Base-by-base conservation (phyloP, 2,888 invertebrate genomes). In the Yponomeuta evonymella region DNA sequence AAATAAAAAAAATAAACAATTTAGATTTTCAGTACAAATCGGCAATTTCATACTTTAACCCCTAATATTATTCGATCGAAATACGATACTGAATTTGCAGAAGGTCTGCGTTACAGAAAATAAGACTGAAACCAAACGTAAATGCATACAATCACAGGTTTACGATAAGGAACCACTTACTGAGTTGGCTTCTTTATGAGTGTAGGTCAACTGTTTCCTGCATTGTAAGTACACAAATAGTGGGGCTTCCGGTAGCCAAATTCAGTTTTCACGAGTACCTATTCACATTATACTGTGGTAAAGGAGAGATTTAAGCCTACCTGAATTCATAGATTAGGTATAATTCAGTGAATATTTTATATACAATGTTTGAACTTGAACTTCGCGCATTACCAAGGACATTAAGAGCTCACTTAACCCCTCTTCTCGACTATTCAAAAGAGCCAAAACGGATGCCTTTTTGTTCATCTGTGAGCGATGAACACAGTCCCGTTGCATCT, bases 401-500 rank as follows among this genome's bases (percentile, higher is more conserved):
- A 58, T 58, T 58, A 58, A 15, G 15, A 58, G 15, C 51, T 58
- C 51, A 58, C 15, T 58, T 58, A 58, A 15, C 51, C 51, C 51
- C 51, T 15, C 51, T 15, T 58, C 51, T 58, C 15, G 51, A 12
- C 51, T 12, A 58, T 58, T 58, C 15, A 43, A 58, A 58, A 58
- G 51, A 1, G 51, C 1, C 51, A 58, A 58, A 58, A 58, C 51
- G 65, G 10, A 30, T 12, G 11, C 23, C 29, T 65, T 79, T 79
- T 83, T 81, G 81, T 81, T 84, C 80, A 75, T 79, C 77, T 76
- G 78, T 79, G 79, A 82, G 51, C 79, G 80, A 83, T 81, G 79
- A 81, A 81, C 81, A 83, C 75, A 74, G 81, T 89, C 88, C 90
- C 89, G 89, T 87, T 86, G 77, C 73, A 78, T 74, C 70, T 88